phyloP scores from a whole-genome alignment of 2,888 invertebrate genomes.

The Lasioglossum leucozonium region DNA sequence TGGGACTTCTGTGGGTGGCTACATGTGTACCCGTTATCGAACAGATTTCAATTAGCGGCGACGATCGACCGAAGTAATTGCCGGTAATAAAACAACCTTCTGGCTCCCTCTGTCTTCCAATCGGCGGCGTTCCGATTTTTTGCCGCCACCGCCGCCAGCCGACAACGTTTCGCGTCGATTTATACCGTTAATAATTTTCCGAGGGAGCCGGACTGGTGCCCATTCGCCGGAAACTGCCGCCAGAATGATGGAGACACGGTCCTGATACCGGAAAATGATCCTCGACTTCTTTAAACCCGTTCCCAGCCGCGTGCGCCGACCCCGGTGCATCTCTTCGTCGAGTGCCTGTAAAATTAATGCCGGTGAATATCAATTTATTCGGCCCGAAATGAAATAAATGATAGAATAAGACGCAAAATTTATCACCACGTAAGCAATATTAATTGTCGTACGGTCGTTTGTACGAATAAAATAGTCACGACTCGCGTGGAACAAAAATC shows the following conservation, averaged over 20 bases:
- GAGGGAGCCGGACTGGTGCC: background rate
- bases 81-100: constrained; percentile 47
- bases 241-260: background rate
- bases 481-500: too few relatives aligned
- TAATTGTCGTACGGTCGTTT: too few relatives aligned
- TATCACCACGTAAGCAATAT: too few relatives aligned
- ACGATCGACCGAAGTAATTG: constrained; percentile 54
- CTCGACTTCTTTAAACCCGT: background rate
- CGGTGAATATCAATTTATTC: too few relatives aligned
- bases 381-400: too few relatives aligned
- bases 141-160: background rate
- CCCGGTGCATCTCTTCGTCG: too few relatives aligned
- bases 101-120: constrained; percentile 18
- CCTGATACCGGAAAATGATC: background rate
- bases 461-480: too few relatives aligned
- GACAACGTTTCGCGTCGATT: constrained; percentile 18
- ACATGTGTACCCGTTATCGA: constrained; percentile 52
- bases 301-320: too few relatives aligned
- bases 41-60: constrained; percentile 61
- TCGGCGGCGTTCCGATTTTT: constrained; percentile 17
- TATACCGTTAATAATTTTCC: constrained; percentile 27
- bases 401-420: too few relatives aligned
- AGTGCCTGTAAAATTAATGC: too few relatives aligned
- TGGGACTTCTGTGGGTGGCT: constrained; percentile 45
- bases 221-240: background rate